Evolutionary conservation across 2,113 vertebrate genomes (phyloP).

Genomic region (Saimiri boliviensis): DNA sequence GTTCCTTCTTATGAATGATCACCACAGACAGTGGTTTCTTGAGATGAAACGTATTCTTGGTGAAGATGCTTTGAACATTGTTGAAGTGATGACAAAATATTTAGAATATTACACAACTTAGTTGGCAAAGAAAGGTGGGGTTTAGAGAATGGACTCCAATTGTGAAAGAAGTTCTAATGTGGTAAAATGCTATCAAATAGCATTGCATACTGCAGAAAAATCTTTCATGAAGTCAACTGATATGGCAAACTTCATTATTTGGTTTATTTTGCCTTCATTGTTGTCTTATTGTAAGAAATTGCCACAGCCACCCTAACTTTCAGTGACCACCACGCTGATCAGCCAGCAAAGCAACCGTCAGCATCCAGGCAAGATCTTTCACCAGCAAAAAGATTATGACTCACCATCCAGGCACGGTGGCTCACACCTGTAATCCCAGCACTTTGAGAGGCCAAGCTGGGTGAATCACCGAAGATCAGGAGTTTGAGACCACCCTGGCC

Average conservation of each 20-base stretch:
- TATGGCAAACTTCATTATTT: not conserved
- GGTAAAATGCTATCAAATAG: not conserved
- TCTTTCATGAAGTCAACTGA: not conserved
- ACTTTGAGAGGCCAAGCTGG: too few relatives aligned
- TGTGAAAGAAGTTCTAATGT: not conserved
- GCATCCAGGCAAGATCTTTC: not conserved
- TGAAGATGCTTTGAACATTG: not conserved
- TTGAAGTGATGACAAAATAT: not conserved
- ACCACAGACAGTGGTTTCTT: not conserved
- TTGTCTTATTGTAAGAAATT: not conserved
- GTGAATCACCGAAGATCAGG: too few relatives aligned
- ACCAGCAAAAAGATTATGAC: not conserved
- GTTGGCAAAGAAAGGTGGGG: not conserved
- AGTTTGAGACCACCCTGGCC: too few relatives aligned
- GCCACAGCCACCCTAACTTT: not conserved
- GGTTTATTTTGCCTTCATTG: not conserved
- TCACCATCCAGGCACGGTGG: too few relatives aligned
- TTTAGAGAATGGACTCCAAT: not conserved
- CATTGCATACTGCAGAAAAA: not conserved
- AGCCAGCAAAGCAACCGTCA: not conserved
- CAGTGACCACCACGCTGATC: not conserved
- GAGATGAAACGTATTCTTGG: not conserved
- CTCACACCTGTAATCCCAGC: too few relatives aligned
- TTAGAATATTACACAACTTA: not conserved
- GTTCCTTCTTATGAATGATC: not conserved